These are phyloP conservation scores for Paramormyrops hopkinsi DNA, from an alignment of 2,797 vertebrate genomes.

Conservation along the genomic window DNA sequence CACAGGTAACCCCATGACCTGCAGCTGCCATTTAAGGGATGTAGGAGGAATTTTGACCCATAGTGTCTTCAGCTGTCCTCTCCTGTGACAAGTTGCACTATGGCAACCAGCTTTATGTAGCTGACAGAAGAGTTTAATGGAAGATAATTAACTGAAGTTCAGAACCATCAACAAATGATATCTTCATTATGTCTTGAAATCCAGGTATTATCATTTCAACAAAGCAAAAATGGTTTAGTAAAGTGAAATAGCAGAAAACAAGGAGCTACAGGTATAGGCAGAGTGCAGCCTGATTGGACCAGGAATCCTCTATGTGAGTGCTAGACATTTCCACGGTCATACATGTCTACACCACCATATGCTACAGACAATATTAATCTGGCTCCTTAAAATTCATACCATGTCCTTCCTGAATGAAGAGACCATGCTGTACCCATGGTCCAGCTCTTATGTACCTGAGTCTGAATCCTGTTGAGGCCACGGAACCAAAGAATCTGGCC, in stretches of 20 bases:
- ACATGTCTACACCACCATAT: not conserved
- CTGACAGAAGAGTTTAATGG: not conserved
- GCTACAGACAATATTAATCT: not conserved
- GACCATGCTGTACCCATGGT: not conserved
- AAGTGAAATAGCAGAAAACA: not conserved
- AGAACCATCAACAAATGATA: not conserved
- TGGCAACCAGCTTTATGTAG: not conserved
- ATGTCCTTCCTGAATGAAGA: not conserved
- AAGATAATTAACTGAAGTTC: not conserved
- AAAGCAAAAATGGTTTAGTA: not conserved
- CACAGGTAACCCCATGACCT: not conserved
- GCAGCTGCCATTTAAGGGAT: not conserved
- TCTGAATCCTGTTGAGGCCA: conserved; percentile 95
- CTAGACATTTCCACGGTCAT: not conserved
- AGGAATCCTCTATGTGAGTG: not conserved
- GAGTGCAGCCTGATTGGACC: not conserved
- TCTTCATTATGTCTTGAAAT: not conserved
- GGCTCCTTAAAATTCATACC: not conserved
- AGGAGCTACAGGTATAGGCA: not conserved
- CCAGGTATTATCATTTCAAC: not conserved
- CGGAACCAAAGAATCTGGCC: conserved; percentile 99
- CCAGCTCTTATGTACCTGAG: conserved; percentile 75
- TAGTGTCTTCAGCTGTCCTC: conserved; percentile 8
- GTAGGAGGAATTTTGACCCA: not conserved
- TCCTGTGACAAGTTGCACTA: not conserved